Conservation (phyloP, 1,140 invertebrate genomes). For the Bombyx mori region DNA sequence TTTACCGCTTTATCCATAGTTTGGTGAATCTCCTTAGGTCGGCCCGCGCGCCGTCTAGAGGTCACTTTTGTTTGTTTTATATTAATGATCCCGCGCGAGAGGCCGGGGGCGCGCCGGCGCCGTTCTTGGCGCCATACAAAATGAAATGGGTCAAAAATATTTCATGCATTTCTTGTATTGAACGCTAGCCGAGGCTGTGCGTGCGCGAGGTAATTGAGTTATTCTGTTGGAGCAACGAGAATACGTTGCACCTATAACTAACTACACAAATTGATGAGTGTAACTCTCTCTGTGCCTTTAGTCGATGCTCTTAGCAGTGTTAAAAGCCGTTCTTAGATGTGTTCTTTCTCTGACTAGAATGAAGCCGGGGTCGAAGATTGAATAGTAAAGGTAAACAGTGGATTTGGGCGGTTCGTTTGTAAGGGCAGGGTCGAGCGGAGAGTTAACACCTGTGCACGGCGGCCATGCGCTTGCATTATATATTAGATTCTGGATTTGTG, state of each 20-base stretch:
- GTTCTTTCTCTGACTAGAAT: constrained; percentile 28
- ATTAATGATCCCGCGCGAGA: constrained; percentile 58
- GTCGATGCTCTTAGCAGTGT: constrained; percentile 34
- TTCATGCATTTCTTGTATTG: constrained; percentile 63
- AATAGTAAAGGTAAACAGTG: constrained; percentile 50
- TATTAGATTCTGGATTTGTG: constrained; percentile 36
- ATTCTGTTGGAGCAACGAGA: constrained; percentile 27
- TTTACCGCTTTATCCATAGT: constrained; percentile 66
- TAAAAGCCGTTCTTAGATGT: constrained; percentile 22
- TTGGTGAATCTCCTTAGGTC: constrained; percentile 68
- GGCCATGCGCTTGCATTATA: constrained; percentile 44
- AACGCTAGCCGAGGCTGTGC: constrained; percentile 30
- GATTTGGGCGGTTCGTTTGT: constrained; percentile 64
- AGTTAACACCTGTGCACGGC: constrained; percentile 57
- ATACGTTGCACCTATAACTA: constrained; percentile 14
- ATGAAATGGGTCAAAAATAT: constrained; percentile 61
- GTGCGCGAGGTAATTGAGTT: constrained; percentile 53
- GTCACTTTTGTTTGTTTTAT: constrained; percentile 70
- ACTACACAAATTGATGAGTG: constrained; percentile 31
- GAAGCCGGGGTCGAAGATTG: constrained; percentile 23
- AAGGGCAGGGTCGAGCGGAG: constrained; percentile 27
- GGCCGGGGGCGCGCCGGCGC: constrained; percentile 60
- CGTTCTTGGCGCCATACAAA: constrained; percentile 52
- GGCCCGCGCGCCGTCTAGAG: constrained; percentile 52
- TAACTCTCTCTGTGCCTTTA: constrained; percentile 44